These are phyloP conservation scores for Picus viridis DNA, from an alignment of 2,797 vertebrate species.

Conservation along the genomic window DNA sequence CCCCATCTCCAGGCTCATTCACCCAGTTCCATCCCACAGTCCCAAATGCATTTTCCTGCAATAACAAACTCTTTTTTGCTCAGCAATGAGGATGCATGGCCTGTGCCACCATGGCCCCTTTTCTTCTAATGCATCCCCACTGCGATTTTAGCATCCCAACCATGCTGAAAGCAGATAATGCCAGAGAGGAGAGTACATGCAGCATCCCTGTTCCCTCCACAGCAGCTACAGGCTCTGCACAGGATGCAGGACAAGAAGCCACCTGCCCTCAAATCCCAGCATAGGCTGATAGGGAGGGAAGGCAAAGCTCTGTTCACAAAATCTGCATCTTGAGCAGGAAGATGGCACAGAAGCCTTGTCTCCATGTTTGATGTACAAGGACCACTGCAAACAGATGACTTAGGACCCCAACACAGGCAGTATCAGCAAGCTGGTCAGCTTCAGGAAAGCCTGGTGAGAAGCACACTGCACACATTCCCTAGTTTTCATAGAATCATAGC, in stretches of 20 bases:
- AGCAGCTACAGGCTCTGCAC: background rate
- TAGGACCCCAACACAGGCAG: background rate
- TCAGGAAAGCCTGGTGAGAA: background rate
- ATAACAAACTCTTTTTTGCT: background rate
- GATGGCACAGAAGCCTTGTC: background rate
- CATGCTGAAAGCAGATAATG: background rate
- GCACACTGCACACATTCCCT: background rate
- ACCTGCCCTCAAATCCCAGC: accelerated
- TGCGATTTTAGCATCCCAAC: background rate
- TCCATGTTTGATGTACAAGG: background rate
- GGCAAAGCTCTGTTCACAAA: background rate
- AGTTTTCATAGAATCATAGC: background rate
- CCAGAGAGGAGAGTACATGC: background rate
- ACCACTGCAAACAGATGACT: background rate
- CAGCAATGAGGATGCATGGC: background rate
- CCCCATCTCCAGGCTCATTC: background rate
- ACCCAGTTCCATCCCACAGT: background rate
- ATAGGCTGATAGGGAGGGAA: accelerated
- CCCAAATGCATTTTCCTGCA: background rate
- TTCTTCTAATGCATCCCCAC: background rate
- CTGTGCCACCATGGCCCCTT: accelerated
- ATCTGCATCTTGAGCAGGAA: background rate
- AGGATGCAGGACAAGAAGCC: background rate
- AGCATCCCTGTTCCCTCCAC: background rate
- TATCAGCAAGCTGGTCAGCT: too few relatives aligned